Evolutionary conservation across 2,888 invertebrate genomes (phyloP).

Genomic region (Exephanes ischioxanthus): DNA sequence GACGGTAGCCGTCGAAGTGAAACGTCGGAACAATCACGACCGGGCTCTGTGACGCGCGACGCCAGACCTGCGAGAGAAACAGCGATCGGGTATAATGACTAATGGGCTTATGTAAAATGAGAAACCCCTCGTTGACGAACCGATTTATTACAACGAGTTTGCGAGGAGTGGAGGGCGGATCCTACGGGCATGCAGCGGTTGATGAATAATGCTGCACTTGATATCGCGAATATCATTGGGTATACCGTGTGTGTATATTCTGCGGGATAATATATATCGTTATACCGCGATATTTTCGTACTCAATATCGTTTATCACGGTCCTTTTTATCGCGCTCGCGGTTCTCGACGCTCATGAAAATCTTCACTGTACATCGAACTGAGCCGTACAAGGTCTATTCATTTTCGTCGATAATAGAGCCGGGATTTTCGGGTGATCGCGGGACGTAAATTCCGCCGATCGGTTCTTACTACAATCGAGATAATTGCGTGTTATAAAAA

Average conservation of each 20-base stretch:
- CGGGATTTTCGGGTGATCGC: background rate
- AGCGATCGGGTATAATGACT: background rate
- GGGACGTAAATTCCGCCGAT: background rate
- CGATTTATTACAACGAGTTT: slow-evolving; percentile 73
- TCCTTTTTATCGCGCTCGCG: background rate
- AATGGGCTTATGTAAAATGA: slow-evolving; percentile 18
- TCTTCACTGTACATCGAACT: background rate
- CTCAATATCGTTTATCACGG: background rate
- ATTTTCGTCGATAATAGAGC: background rate
- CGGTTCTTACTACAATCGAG: background rate
- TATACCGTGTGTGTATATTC: too few species aligned
- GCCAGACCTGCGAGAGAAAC: background rate
- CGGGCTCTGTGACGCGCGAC: too few species aligned
- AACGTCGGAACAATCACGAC: too few species aligned
- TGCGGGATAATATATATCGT: background rate
- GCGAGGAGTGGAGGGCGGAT: too few species aligned
- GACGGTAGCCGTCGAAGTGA: too few species aligned
- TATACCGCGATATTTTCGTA: slow-evolving; percentile 2
- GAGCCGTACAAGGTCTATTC: background rate
- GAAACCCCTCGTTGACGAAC: slow-evolving; percentile 71
- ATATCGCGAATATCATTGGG: too few species aligned
- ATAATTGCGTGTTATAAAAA: background rate
- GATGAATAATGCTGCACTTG: too few species aligned
- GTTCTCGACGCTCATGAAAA: background rate
- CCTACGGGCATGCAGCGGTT: too few species aligned